Percentiles rank a stretch among this genome's conserved stretches.
Evolutionary conservation across 2,797 vertebrate genomes (phyloP).

Genomic region (Macroramphosus scolopax): DNA sequence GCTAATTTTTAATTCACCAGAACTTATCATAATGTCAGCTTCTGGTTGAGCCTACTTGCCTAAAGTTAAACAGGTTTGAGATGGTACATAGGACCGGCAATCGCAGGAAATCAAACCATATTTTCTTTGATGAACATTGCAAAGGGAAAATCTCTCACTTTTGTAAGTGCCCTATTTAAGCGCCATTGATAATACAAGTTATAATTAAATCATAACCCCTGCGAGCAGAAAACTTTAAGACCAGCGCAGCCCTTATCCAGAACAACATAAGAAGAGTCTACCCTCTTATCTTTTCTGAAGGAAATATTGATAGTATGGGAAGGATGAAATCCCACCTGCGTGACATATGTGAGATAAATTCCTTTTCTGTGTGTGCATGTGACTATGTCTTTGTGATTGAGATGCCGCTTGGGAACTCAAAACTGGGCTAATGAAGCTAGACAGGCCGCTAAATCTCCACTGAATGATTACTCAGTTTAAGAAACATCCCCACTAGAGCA

Average conservation of each 20-base stretch:
- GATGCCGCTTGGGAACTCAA: slow-evolving; percentile 35
- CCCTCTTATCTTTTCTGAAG: not conserved
- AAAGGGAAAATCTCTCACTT: too few relatives aligned
- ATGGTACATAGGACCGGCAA: too few relatives aligned
- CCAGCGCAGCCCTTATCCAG: not conserved
- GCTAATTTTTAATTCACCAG: too few relatives aligned
- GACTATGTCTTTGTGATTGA: slow-evolving; percentile 3
- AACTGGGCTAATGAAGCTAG: slow-evolving; percentile 57
- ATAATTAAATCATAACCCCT: not conserved
- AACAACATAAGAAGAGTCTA: not conserved
- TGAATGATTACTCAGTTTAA: slow-evolving; percentile 51
- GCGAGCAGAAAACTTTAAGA: not conserved
- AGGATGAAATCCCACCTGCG: slow-evolving; percentile 25
- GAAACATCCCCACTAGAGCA: slow-evolving; percentile 35
- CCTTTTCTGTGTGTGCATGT: slow-evolving; percentile 11
- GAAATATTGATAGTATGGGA: not conserved
- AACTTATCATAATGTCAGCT: too few relatives aligned
- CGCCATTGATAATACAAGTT: too few relatives aligned
- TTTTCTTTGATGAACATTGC: too few relatives aligned
- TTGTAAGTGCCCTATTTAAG: too few relatives aligned
- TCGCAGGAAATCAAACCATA: too few relatives aligned
- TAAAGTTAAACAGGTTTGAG: too few relatives aligned
- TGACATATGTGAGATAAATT: slow-evolving; percentile 20
- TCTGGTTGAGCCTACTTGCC: too few relatives aligned
- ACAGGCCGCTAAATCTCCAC: slow-evolving; percentile 49